These are phyloP conservation scores for Mesocricetus auratus DNA, from an alignment of 2,113 vertebrate genomes.

Conservation along the genomic window DNA sequence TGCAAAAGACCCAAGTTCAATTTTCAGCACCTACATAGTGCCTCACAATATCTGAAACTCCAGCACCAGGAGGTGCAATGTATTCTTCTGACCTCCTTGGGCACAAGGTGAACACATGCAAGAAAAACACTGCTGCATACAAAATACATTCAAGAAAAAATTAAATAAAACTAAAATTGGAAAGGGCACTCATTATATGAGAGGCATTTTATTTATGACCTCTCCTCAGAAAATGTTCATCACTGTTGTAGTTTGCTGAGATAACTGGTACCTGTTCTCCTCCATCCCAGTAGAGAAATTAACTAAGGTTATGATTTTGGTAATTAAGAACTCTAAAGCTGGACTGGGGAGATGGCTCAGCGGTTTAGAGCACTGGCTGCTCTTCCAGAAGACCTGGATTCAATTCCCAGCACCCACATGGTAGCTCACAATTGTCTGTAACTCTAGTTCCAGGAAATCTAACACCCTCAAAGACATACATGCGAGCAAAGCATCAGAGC, in stretches of 20 bases:
- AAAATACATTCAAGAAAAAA: not conserved
- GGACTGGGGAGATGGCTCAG: not conserved
- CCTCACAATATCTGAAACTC: not conserved
- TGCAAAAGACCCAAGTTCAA: not conserved
- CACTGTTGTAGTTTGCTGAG: conserved; percentile 47
- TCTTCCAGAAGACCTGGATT: not conserved
- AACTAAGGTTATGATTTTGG: conserved; percentile 37
- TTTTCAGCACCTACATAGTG: not conserved
- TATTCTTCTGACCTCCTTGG: not conserved
- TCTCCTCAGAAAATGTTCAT: not conserved
- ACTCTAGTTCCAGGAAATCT: not conserved
- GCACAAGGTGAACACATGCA: not conserved
- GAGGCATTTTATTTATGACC: conserved; percentile 42
- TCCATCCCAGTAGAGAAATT: conserved; percentile 62
- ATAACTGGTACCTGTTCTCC: conserved; percentile 36
- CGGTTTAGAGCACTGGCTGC: not conserved
- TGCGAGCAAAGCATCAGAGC: not conserved
- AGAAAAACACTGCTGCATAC: not conserved
- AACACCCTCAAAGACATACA: not conserved
- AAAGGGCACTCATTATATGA: not conserved
- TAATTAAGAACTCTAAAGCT: conserved; percentile 26
- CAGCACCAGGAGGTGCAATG: not conserved
- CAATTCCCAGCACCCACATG: not conserved
- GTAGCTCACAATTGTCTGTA: not conserved
- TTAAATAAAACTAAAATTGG: not conserved